These are phyloP conservation scores for Stenchaetothrips biformis DNA, from an alignment of 2,888 invertebrate genomes.

Conservation along the genomic window DNA sequence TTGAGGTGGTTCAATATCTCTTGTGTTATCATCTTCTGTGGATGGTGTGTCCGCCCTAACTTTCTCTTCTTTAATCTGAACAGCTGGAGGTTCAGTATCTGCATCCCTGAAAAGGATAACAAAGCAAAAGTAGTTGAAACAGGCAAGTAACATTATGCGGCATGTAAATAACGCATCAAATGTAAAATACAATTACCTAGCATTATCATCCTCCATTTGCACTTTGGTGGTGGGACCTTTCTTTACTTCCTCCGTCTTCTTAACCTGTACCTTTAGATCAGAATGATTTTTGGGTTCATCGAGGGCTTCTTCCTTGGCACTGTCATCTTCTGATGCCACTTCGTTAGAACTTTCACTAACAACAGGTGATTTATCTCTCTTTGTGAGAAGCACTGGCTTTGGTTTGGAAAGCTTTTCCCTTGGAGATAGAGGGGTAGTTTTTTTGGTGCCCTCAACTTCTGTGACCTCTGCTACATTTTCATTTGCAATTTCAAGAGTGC, in stretches of 20 bases:
- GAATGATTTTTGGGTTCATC: slow-evolving; percentile 9
- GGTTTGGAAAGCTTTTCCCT: background rate
- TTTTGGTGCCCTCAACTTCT: slow-evolving; percentile 32
- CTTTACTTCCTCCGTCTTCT: slow-evolving; percentile 31
- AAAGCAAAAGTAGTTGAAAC: background rate
- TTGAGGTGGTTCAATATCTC: slow-evolving; percentile 45
- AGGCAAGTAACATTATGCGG: background rate
- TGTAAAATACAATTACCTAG: background rate
- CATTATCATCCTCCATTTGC: slow-evolving; percentile 33
- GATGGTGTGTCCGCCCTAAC: slow-evolving; percentile 30
- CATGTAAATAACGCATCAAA: background rate
- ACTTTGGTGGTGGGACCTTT: slow-evolving; percentile 35
- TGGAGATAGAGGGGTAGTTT: background rate
- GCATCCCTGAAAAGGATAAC: slow-evolving; percentile 20
- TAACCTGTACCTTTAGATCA: background rate
- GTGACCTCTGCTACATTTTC: slow-evolving; percentile 30
- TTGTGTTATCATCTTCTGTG: slow-evolving; percentile 33
- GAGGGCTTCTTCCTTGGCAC: background rate
- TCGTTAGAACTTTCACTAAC: slow-evolving; percentile 4
- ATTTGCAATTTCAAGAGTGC: slow-evolving; percentile 34
- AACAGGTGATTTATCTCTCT: background rate
- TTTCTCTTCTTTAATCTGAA: slow-evolving; percentile 35
- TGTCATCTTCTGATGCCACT: background rate
- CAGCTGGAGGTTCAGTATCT: slow-evolving; percentile 30
- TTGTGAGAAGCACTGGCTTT: background rate